Conservation (phyloP, 2,888 invertebrate genomes). For the Melanostoma mellinum region DNA sequence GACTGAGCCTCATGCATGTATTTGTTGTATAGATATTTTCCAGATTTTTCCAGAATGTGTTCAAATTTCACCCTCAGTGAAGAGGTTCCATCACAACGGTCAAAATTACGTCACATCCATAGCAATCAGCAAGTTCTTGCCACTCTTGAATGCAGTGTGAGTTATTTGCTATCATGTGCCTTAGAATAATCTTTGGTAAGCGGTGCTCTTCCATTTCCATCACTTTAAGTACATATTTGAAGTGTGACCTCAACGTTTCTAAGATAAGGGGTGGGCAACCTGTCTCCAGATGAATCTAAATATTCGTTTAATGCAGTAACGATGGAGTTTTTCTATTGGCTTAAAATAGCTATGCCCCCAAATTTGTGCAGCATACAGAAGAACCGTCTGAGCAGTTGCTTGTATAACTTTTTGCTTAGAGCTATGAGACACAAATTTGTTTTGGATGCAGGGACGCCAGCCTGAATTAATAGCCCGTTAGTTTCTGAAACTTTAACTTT, state of each 20-base stretch:
- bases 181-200: background rate
- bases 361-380: background rate
- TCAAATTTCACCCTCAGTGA: too few species aligned
- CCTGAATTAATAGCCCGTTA: conserved; percentile 28
- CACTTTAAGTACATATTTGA: background rate
- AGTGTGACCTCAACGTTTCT: background rate
- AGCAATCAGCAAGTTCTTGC: background rate
- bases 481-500: conserved; percentile 18
- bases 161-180: background rate
- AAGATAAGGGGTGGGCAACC: background rate
- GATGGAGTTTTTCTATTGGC: background rate
- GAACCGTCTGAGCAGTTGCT: background rate
- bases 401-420: conserved; percentile 16
- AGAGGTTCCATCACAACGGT: background rate
- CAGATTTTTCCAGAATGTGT: too few species aligned
- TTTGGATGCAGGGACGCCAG: conserved; percentile 18
- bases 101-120: background rate
- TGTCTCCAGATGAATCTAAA: conserved; percentile 11
- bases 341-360: background rate
- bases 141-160: background rate
- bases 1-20: too few species aligned
- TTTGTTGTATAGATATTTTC: too few species aligned
- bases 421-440: conserved; percentile 7
- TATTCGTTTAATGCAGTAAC: background rate
- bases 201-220: background rate